These are phyloP conservation scores for Callyntrura sp. DNA, from an alignment of 2,888 invertebrate genomes.

Conservation along the genomic window DNA sequence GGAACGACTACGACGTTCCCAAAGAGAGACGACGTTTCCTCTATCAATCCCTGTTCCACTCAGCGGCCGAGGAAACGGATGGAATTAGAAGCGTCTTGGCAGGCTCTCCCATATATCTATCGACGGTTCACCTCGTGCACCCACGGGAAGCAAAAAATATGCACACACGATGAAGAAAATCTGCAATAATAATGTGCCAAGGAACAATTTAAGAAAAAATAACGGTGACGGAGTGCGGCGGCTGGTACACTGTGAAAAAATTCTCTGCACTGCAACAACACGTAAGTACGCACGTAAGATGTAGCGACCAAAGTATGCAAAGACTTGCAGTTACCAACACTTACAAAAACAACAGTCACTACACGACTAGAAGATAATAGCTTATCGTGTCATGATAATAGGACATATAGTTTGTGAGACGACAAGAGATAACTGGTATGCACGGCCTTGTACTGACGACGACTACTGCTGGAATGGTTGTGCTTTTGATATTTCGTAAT, in stretches of 20 bases:
- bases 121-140: slow-evolving; percentile 11
- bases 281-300: neutral
- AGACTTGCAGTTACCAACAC: slow-evolving; percentile 22
- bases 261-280: neutral
- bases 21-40: neutral
- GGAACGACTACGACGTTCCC: too few species aligned
- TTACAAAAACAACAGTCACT: neutral
- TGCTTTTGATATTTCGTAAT: slow-evolving; percentile 18
- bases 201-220: neutral
- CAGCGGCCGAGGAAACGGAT: neutral
- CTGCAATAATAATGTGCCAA: slow-evolving; percentile 15
- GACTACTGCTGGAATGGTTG: neutral
- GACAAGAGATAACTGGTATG: slow-evolving; percentile 19
- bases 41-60: neutral
- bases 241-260: slow-evolving; percentile 21
- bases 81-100: too few species aligned
- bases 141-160: slow-evolving; percentile 12
- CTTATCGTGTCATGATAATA: slow-evolving; percentile 66
- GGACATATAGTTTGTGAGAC: neutral
- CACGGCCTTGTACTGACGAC: neutral
- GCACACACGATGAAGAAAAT: slow-evolving; percentile 20
- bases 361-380: slow-evolving; percentile 52
- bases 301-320: neutral
- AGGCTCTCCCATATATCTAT: neutral
- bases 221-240: neutral